Percentiles rank a stretch among this genome's conserved stretches.
Evolutionary conservation across 2,113 vertebrate species (phyloP).

Genomic region (Acanthochromis polyacanthus): DNA sequence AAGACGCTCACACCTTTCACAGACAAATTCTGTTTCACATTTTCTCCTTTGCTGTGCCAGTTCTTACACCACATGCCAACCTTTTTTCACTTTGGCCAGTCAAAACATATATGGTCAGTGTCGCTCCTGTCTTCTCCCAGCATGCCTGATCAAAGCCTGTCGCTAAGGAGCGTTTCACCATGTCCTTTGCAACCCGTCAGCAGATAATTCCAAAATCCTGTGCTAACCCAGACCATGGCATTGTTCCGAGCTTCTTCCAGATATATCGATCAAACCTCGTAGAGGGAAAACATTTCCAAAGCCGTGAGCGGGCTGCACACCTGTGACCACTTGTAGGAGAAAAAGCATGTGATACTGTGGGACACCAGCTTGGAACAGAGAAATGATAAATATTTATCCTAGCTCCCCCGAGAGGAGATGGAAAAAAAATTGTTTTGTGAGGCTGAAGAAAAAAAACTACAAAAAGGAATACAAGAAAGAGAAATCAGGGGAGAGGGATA

Average conservation of each 20-base stretch:
- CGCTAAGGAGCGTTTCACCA: slow-evolving; percentile 41
- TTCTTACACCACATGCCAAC: slow-evolving; percentile 21
- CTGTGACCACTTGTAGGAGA: slow-evolving; percentile 43
- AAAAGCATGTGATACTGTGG: slow-evolving; percentile 43
- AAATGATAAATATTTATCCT: slow-evolving; percentile 63
- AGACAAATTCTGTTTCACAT: slow-evolving; percentile 23
- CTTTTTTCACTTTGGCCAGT: slow-evolving; percentile 38
- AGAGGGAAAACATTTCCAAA: slow-evolving; percentile 59
- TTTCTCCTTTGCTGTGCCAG: slow-evolving; percentile 25
- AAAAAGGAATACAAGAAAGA: slow-evolving; percentile 28
- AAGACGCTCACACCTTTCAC: slow-evolving; percentile 7
- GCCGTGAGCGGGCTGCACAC: slow-evolving; percentile 43
- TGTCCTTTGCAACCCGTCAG: slow-evolving; percentile 41
- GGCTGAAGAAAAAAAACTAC: slow-evolving; percentile 40
- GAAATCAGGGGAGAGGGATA: slow-evolving; percentile 6
- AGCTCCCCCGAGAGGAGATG: slow-evolving; percentile 35
- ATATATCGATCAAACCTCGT: slow-evolving; percentile 54
- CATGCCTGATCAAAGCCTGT: slow-evolving; percentile 57
- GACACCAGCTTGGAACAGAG: slow-evolving; percentile 60
- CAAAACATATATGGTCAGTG: slow-evolving; percentile 41
- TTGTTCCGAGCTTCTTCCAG: slow-evolving; percentile 42
- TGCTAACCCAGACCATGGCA: slow-evolving; percentile 44
- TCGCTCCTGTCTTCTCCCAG: slow-evolving; percentile 39
- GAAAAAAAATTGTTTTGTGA: slow-evolving; percentile 33
- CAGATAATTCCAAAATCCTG: slow-evolving; percentile 53